Evolutionary conservation across 2,113 vertebrate genomes (phyloP), one percentile per base, ranked within the genome.

Genomic region (Myanophis thanlyinensis): DNA sequence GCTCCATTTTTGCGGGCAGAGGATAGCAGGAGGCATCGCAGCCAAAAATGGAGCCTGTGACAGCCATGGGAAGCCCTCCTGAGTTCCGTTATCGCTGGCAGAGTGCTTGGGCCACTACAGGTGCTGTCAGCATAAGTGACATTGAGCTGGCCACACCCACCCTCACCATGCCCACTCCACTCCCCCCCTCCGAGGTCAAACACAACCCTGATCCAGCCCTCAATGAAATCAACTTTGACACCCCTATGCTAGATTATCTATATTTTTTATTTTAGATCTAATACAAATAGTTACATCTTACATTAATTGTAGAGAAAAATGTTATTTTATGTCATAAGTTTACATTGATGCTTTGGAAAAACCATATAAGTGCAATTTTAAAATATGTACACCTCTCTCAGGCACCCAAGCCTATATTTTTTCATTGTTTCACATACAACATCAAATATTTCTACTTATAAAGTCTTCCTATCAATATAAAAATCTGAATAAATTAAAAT

Each of bases 271-370:
- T 44, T 48, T 27, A 20, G 13, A 30, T 27, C 23, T 22, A 12
- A 0, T 52, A 88, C 5, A 92, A 53, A 47, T n/a, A 85, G 95
- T 94, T 96, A 27, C 91, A 94, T 46, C 87, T 94, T 96, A 27
- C 91, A 94, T 46, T 86, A 35, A 95, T 48, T 9, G 89, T 85
- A 54, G 40, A 88, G 73, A 92, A 46, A 94, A 6, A 30, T 92
- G 46, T 46, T 44, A 80, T 18, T 7, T 48, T 56, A 35, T 73
- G 2, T 22, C 47, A 9, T 15, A 30, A 35, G 22, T 53, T 20
- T 44, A 5, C 25, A 10, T 51, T 87, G 56, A 49, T 87, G 44
- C 1, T 47, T 13, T 49, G 40, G 6, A 46, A 85, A 25, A 27
- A 44, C 6, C 44, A 87, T 12, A 35, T 27, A 40, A 44, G 10